Evolutionary conservation across 2,888 invertebrate genomes (phyloP).

Genomic region (Caenorhabditis sp.): DNA sequence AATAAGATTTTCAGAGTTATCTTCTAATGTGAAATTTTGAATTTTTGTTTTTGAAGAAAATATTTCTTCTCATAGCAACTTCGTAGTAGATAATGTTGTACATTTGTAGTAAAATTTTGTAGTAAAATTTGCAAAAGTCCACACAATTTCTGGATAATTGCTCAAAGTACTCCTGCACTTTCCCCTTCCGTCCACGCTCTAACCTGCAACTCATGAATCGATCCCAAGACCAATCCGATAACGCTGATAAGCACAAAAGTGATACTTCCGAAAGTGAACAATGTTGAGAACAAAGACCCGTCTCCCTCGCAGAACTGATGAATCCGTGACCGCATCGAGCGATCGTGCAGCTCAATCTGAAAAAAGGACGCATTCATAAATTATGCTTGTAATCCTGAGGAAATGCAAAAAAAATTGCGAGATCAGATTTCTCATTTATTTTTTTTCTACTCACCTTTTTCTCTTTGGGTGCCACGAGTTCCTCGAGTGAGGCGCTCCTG

Average conservation of each 20-base stretch:
- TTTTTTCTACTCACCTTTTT: slow-evolving; percentile 65
- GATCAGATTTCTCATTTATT: slow-evolving; percentile 25
- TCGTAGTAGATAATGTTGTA: too few species aligned
- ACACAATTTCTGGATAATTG: neutral
- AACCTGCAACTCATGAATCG: slow-evolving; percentile 80
- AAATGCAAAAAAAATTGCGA: neutral
- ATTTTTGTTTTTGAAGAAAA: too few species aligned
- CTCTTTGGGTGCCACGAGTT: slow-evolving; percentile 73
- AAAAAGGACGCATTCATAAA: slow-evolving; percentile 2
- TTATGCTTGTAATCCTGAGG: slow-evolving; percentile 1
- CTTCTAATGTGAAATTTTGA: too few species aligned
- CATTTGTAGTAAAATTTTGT: neutral
- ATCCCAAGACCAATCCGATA: slow-evolving; percentile 79
- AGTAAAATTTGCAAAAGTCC: neutral
- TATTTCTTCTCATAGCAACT: too few species aligned
- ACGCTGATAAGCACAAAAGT: slow-evolving; percentile 81
- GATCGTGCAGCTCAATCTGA: slow-evolving; percentile 71
- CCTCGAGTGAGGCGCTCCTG: slow-evolving; percentile 79
- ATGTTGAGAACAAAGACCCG: slow-evolving; percentile 74
- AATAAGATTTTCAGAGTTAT: too few species aligned
- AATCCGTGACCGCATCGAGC: slow-evolving; percentile 70
- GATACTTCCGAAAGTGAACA: slow-evolving; percentile 79
- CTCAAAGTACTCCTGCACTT: neutral
- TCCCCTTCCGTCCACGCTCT: neutral
- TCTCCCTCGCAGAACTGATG: slow-evolving; percentile 80